Base-by-base conservation (phyloP, 2,797 vertebrate genomes). In the Sebastes baramenuke region DNA sequence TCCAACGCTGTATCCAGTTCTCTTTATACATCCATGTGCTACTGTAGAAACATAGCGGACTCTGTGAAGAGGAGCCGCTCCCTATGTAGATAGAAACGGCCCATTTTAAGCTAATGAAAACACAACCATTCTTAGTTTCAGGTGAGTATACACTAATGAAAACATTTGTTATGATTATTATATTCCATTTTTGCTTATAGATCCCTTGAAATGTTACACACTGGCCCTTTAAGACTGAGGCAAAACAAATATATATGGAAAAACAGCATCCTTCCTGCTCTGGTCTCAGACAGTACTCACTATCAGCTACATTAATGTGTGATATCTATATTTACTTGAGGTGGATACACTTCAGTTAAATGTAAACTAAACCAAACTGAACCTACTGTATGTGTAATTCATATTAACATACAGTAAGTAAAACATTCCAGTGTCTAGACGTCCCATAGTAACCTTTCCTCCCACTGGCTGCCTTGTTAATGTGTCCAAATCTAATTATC, bases 401-500 rank as follows among this genome's bases (percentile, higher is more conserved):
- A 16, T n/a, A 55, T 74, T 9, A 74, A 16, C 24, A 27, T 27
- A 71, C 6, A 32, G 34, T 34, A 25, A 46, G 36, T 65, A 60
- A 73, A 27, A 70, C 1, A 38, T 34, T 55, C 2, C 20, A 7
- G 24, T 20, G 29, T 80, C 73, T 30, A 29, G 9, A 69, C 25
- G 52, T 36, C 64, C 55, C 34, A 36, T 12, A 29, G 25, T 68
- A 75, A 72, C 61, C 72, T 82, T 71, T 69, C 66, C 61, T 80
- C 69, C 67, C 32, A 59, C 69, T 36, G 49, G 55, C 60, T 61
- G 52, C 20, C 65, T 77, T 65, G 69, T 77, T 82, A 70, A 81
- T 79, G 67, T 38, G 56, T 68, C 74, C 61, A 75, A 78, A 78
- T 80, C 77, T 22, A 87, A 81, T 87, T 67, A 90, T 85, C 77